phyloP scores from a whole-genome alignment of 2,888 invertebrate genomes.

The Meghimatium bilineatum region DNA sequence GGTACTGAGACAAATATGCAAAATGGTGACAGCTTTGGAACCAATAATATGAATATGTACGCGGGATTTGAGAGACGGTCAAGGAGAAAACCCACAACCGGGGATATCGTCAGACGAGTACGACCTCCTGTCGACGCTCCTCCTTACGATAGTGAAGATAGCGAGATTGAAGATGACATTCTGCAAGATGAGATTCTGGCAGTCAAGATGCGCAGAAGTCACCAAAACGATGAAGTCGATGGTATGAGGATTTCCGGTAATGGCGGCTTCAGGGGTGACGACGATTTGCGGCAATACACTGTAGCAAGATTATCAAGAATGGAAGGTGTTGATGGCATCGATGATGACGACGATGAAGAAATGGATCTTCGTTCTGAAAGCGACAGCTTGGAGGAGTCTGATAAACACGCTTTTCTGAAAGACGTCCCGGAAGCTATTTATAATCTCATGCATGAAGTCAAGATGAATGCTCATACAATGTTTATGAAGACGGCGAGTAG shows the following conservation, averaged over 20 bases:
- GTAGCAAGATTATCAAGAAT: constrained; percentile 26
- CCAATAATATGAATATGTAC: constrained; percentile 28
- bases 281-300: background rate
- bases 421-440: constrained; percentile 36
- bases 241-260: constrained; percentile 22
- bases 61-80: constrained; percentile 54
- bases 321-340: constrained; percentile 44
- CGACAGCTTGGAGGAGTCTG: constrained; percentile 6
- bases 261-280: background rate
- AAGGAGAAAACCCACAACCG: constrained; percentile 68
- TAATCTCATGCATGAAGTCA: constrained; percentile 45
- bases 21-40: constrained; percentile 51
- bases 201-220: constrained; percentile 30
- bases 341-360: constrained; percentile 43
- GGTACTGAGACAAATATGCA: constrained; percentile 35
- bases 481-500: constrained; percentile 36
- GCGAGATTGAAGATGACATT: constrained; percentile 61
- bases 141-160: constrained; percentile 62
- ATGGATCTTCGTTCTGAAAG: constrained; percentile 46
- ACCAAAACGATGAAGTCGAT: constrained; percentile 41
- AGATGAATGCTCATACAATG: constrained; percentile 43
- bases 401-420: constrained; percentile 40
- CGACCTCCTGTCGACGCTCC: constrained; percentile 60
- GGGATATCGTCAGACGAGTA: constrained; percentile 67
- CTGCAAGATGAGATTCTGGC: constrained; percentile 59